phyloP scores from a whole-genome alignment of 2,888 invertebrate species.

The Germaria angustata region DNA sequence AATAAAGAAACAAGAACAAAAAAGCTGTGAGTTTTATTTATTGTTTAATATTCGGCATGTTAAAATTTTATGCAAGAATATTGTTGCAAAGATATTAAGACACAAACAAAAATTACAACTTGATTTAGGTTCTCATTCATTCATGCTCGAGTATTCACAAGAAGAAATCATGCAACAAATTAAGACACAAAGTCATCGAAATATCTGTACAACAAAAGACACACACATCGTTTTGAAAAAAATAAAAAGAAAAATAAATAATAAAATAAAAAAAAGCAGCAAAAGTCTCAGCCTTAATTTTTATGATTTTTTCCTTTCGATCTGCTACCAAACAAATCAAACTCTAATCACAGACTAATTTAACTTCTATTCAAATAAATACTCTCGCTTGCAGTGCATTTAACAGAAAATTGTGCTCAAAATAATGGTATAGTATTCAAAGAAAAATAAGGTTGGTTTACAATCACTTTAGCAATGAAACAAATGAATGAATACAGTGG shows the following conservation, averaged over 20 bases:
- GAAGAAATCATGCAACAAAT: constrained; percentile 46
- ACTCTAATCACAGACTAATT: constrained; percentile 65
- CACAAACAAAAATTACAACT: constrained; percentile 28
- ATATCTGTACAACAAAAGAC: constrained; percentile 19
- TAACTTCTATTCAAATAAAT: constrained; percentile 48
- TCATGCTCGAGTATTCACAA: constrained; percentile 31
- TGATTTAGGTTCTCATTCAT: constrained; percentile 38
- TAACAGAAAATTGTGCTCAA: constrained; percentile 36
- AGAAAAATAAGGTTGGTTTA: constrained; percentile 47
- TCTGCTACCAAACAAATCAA: constrained; percentile 59
- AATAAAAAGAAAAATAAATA: no score
- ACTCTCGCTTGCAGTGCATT: constrained; percentile 56
- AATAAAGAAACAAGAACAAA: constrained; percentile 23
- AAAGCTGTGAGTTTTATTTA: constrained; percentile 62
- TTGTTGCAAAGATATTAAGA: constrained; percentile 28
- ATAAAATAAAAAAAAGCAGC: no score
- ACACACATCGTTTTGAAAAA: background rate
- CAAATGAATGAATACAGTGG: constrained; percentile 36
- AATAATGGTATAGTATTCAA: background rate
- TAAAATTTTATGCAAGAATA: constrained; percentile 52
- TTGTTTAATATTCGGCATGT: constrained; percentile 45
- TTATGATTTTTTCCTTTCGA: constrained; percentile 17
- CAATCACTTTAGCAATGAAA: background rate
- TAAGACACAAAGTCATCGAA: constrained; percentile 33
- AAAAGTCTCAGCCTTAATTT: background rate